These are phyloP conservation scores for Leptobrachium leishanense DNA, from an alignment of 2,113 vertebrate genomes.

Conservation along the genomic window DNA sequence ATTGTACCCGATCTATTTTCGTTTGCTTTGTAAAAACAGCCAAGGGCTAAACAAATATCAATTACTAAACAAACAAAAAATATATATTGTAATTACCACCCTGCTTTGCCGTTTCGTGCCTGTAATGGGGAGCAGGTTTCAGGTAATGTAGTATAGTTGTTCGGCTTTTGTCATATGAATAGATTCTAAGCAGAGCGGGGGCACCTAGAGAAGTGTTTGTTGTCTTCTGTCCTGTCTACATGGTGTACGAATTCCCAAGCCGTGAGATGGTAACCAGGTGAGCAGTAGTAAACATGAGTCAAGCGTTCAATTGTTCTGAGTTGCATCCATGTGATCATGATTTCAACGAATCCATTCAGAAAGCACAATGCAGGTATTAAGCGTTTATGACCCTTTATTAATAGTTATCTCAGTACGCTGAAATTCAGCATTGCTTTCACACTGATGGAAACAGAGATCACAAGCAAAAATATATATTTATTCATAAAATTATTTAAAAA, in stretches of 20 bases:
- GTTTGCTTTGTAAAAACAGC: not conserved
- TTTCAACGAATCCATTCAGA: slow-evolving; percentile 41
- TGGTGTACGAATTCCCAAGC: slow-evolving; percentile 53
- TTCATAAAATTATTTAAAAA: not conserved
- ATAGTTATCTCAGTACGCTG: too few species aligned
- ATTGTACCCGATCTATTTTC: too few species aligned
- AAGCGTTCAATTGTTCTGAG: not conserved
- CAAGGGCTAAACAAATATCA: not conserved
- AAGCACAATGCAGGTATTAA: not conserved
- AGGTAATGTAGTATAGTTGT: not conserved
- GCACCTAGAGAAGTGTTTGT: slow-evolving; percentile 1
- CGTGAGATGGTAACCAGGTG: slow-evolving; percentile 55
- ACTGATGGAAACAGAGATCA: not conserved
- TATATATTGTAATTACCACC: not conserved
- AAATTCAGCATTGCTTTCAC: too few species aligned
- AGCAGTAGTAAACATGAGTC: slow-evolving; percentile 52
- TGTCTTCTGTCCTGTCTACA: slow-evolving; percentile 42
- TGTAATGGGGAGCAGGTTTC: slow-evolving; percentile 18
- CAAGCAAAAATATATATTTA: not conserved
- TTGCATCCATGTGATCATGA: slow-evolving; percentile 43
- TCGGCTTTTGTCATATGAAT: not conserved
- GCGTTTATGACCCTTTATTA: too few species aligned
- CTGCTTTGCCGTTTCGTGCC: not conserved
- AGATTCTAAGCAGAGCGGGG: not conserved
- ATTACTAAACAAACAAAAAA: not conserved